A percentile compares a stretch with the other conserved stretches of the same genome.
These are phyloP conservation scores for Phalacrocorax pelagicus DNA, from an alignment of 2,113 vertebrate species.

Conservation along the genomic window DNA sequence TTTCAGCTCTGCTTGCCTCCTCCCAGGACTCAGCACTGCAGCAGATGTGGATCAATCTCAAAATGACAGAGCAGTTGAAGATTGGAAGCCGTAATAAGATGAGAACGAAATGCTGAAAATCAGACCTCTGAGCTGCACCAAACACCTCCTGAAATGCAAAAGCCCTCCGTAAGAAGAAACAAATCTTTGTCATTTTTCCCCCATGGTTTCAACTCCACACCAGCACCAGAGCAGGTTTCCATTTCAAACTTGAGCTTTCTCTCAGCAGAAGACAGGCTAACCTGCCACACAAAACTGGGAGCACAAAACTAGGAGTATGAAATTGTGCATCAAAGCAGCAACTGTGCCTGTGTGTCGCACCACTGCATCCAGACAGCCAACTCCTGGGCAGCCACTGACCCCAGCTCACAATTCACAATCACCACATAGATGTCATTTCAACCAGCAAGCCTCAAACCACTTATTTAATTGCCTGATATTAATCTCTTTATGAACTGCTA, in stretches of 20 bases:
- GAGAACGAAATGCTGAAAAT: neutral
- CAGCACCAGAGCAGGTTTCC: neutral
- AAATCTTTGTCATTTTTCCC: neutral
- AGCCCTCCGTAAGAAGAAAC: neutral
- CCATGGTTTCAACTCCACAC: neutral
- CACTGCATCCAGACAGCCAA: neutral
- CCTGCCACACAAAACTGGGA: neutral
- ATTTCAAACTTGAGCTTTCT: neutral
- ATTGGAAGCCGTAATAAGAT: neutral
- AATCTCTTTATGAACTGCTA: neutral
- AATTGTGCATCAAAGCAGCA: neutral
- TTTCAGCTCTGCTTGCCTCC: neutral
- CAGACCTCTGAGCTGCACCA: neutral
- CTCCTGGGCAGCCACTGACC: neutral
- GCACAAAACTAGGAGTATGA: neutral
- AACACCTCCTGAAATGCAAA: neutral
- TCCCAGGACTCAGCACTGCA: neutral
- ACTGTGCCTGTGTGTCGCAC: neutral
- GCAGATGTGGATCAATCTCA: neutral
- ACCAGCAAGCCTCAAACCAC: neutral
- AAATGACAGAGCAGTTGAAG: neutral
- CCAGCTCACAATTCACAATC: neutral
- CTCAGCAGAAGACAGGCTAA: neutral
- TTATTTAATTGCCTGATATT: neutral
- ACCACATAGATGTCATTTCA: neutral